A percentile compares a stretch with the other conserved stretches of the same genome.
phyloP scores from a whole-genome alignment of 1,140 invertebrate species.

The Megalopta genalis region DNA sequence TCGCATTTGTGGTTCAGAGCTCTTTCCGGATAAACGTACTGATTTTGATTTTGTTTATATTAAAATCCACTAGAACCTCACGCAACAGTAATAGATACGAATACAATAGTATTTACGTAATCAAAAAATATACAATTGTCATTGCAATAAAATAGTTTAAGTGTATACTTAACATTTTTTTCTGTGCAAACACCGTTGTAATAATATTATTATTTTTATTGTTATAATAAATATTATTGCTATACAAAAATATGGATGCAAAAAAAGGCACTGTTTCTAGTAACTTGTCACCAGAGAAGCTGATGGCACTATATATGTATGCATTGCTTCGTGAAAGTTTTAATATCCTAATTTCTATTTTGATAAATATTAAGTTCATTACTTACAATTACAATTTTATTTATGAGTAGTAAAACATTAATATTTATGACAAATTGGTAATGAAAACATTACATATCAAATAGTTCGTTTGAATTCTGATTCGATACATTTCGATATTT shows the following conservation, averaged over 20 bases:
- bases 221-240: too few relatives aligned
- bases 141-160: too few relatives aligned
- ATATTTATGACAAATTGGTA: not conserved
- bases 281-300: not conserved
- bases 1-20: too few relatives aligned
- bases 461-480: not conserved
- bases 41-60: too few relatives aligned
- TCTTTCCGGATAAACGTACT: too few relatives aligned
- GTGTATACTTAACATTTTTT: too few relatives aligned
- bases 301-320: not conserved
- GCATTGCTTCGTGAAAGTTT: not conserved
- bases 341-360: not conserved
- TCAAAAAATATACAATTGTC: not conserved
- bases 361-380: not conserved
- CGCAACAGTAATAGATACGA: too few relatives aligned
- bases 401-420: not conserved
- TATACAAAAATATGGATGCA: too few relatives aligned
- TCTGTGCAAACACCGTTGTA: too few relatives aligned
- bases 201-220: too few relatives aligned
- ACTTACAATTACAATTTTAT: not conserved
- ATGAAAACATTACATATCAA: not conserved
- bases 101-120: too few relatives aligned
- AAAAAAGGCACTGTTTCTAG: not conserved
- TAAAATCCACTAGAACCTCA: too few relatives aligned
- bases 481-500: constrained; percentile 28